These are phyloP conservation scores for Gadus chalcogrammus DNA, from an alignment of 2,113 vertebrate species.

Conservation along the genomic window DNA sequence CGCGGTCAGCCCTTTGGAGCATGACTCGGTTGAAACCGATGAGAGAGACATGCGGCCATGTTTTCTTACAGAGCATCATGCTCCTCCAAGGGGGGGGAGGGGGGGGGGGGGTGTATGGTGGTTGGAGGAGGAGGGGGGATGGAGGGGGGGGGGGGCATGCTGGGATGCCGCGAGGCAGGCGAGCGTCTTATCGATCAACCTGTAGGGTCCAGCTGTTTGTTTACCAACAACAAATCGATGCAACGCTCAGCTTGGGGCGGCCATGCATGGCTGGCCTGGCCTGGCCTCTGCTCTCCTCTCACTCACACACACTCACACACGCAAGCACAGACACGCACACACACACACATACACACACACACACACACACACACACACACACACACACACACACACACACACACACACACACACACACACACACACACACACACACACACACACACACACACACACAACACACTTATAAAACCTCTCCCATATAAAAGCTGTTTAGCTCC, in stretches of 20 bases:
- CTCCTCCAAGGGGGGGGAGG: background rate
- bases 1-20: too few species aligned
- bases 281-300: conserved; percentile 13
- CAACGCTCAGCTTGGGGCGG: conserved; percentile 54
- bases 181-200: conserved; percentile 67
- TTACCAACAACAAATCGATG: conserved; percentile 81
- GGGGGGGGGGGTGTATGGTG: conserved; percentile 1
- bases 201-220: conserved; percentile 74
- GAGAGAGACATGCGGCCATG: too few species aligned
- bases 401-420: conserved; percentile 26
- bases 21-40: too few species aligned
- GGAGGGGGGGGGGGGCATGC: conserved; percentile 20
- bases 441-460: conserved; percentile 8
- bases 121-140: conserved; percentile 1
- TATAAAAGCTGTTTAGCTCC: too few species aligned
- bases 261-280: conserved; percentile 54
- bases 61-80: too few species aligned
- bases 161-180: conserved; percentile 45
- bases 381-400: conserved; percentile 25
- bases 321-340: conserved; percentile 6
- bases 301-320: conserved; percentile 34
- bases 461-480: background rate
- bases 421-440: background rate
- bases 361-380: background rate
- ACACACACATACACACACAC: too few species aligned